These are phyloP conservation scores for Strigamia crassipes DNA, from an alignment of 2,888 invertebrate genomes.

Conservation along the genomic window DNA sequence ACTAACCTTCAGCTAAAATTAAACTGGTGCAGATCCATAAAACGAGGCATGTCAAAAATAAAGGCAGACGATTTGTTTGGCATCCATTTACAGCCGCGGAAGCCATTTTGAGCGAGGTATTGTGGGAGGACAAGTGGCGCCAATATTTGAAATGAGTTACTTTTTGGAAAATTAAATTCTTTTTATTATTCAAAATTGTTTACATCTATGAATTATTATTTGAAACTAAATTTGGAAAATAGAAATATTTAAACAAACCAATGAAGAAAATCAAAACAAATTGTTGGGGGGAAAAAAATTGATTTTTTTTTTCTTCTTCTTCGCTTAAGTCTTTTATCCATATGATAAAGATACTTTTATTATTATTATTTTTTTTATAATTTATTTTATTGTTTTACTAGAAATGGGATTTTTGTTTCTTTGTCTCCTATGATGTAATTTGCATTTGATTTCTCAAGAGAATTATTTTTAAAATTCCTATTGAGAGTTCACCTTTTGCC, in stretches of 20 bases:
- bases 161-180: background rate
- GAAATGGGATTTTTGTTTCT: background rate
- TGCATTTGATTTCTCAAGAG: background rate
- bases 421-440: background rate
- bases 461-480: too few relatives aligned
- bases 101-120: slow-evolving; percentile 22
- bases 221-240: background rate
- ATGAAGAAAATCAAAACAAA: background rate
- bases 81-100: background rate
- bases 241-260: background rate
- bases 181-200: background rate
- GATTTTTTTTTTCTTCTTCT: background rate
- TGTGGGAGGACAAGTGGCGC: slow-evolving; percentile 29
- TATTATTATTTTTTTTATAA: background rate
- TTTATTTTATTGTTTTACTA: background rate
- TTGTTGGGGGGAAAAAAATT: background rate
- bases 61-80: slow-evolving; percentile 18
- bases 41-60: background rate
- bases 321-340: background rate
- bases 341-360: background rate
- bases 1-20: slow-evolving; percentile 45
- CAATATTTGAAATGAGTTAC: background rate
- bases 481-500: slow-evolving; percentile 10
- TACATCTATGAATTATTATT: background rate
- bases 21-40: background rate